Base-by-base conservation (phyloP, 2,113 vertebrate species). In the Pheucticus melanocephalus region DNA sequence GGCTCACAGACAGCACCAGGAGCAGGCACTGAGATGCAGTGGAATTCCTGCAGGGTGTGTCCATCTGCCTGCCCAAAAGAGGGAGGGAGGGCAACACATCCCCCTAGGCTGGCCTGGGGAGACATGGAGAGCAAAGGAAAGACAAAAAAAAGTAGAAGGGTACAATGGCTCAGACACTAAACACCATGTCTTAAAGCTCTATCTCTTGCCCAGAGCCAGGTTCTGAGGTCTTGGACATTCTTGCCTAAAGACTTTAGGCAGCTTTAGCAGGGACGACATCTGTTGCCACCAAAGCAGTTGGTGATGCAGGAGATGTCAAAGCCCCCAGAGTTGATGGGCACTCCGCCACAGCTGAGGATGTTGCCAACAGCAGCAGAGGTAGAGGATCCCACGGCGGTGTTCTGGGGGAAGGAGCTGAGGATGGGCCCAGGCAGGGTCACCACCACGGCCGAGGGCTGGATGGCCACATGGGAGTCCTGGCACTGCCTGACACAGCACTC, bases 401-500 rank as follows among this genome's bases (percentile, higher is more conserved):
- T 56, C 53, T 56, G 53, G 0, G 53, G 53, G 53, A 7, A 56
- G 53, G 53, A 56, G 53, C 53, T 56, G 31, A 56, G 53, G 53
- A 56, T 56, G 53, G 53, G 31, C 0, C 53, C 53, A 4, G 56
- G 56, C 56, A 57, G 56, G n/a, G 56, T 56, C 53, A 57, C 33
- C 22, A 35, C 1, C 56, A 57, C 69, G 2, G 56, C 2, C 0
- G 33, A 6, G 3, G 61, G 51, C 28, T 53, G 1, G 2, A 53
- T 53, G 51, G 4, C 51, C 1, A 53, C 51, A 4, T 53, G 51
- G 51, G 51, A 53, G 70, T 3, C 2, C 66, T 85, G 82, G 73
- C 82, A 85, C 69, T 92, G 82, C 54, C 82, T 68, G 68, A 47
- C 47, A 75, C 89, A 91, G 75, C 53, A 45, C 68, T 86, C 69